Conservation (phyloP, 1,140 invertebrate species). For the Vanessa tameamea region DNA sequence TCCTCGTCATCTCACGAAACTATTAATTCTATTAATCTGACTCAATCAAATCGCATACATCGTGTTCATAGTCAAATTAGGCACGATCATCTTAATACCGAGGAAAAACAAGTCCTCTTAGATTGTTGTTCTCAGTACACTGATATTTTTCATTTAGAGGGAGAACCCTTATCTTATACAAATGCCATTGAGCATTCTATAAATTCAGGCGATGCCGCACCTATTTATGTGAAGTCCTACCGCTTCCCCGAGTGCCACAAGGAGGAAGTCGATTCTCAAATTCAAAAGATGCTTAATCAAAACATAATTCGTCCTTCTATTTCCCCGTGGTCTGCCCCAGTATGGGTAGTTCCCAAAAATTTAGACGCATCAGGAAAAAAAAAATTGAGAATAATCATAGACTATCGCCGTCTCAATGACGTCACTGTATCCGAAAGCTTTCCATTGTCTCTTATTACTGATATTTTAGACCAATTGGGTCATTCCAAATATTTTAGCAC, state of each 20-base stretch:
- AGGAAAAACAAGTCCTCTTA: slow-evolving; percentile 6
- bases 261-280: slow-evolving; percentile 42
- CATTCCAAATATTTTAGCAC: slow-evolving; percentile 11
- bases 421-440: slow-evolving; percentile 7
- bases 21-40: too few species aligned
- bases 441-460: not conserved
- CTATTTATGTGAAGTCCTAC: slow-evolving; percentile 43
- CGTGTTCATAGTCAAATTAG: too few species aligned
- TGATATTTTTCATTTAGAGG: slow-evolving; percentile 24
- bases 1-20: too few species aligned
- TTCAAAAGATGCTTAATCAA: slow-evolving; percentile 42
- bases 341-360: slow-evolving; percentile 16
- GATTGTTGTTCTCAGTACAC: slow-evolving; percentile 13
- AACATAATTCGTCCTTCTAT: slow-evolving; percentile 11
- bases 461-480: slow-evolving; percentile 25
- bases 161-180: slow-evolving; percentile 34
- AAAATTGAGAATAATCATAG: too few species aligned
- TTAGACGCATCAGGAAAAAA: not conserved
- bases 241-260: slow-evolving; percentile 43
- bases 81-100: not conserved
- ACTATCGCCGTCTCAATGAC: not conserved
- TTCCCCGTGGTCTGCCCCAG: slow-evolving; percentile 1
- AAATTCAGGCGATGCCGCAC: slow-evolving; percentile 35
- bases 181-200: slow-evolving; percentile 35
- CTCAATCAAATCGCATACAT: too few species aligned